These are phyloP conservation scores for Perca fluviatilis DNA, from an alignment of 2,113 vertebrate species.

Conservation along the genomic window DNA sequence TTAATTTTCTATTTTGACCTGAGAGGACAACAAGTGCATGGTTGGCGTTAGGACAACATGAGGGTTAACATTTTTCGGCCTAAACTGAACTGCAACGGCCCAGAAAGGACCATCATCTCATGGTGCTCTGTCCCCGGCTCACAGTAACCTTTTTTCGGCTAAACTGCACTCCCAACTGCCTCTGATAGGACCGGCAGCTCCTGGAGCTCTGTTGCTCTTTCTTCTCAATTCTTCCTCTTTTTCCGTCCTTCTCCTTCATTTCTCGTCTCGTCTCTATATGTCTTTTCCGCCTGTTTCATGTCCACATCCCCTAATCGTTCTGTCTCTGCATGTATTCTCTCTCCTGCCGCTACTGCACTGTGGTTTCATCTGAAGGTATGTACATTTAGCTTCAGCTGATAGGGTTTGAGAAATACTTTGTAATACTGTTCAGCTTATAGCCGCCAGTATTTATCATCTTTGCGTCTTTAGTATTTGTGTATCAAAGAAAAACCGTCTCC, in stretches of 20 bases:
- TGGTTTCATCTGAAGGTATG: not conserved
- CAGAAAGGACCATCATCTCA: too few species aligned
- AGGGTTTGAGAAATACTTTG: not conserved
- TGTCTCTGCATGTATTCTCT: slow-evolving; percentile 2
- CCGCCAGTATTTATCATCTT: not conserved
- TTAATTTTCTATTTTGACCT: too few species aligned
- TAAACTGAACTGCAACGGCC: too few species aligned
- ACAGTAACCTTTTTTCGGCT: too few species aligned
- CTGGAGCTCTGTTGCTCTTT: not conserved
- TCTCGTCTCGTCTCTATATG: not conserved
- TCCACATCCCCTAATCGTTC: not conserved
- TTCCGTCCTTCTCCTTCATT: not conserved
- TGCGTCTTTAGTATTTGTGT: not conserved
- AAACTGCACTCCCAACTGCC: too few species aligned
- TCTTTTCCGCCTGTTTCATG: not conserved
- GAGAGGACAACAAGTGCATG: too few species aligned
- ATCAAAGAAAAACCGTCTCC: not conserved
- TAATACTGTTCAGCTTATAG: not conserved
- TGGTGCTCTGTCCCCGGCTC: too few species aligned
- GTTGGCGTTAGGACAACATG: too few species aligned
- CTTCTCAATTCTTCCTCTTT: not conserved
- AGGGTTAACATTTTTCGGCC: too few species aligned
- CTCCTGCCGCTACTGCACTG: not conserved
- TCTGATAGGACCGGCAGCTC: too few species aligned
- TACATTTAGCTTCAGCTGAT: not conserved